Conservation (phyloP, 2,797 vertebrate species). For the Eupleurogrammus muticus region DNA sequence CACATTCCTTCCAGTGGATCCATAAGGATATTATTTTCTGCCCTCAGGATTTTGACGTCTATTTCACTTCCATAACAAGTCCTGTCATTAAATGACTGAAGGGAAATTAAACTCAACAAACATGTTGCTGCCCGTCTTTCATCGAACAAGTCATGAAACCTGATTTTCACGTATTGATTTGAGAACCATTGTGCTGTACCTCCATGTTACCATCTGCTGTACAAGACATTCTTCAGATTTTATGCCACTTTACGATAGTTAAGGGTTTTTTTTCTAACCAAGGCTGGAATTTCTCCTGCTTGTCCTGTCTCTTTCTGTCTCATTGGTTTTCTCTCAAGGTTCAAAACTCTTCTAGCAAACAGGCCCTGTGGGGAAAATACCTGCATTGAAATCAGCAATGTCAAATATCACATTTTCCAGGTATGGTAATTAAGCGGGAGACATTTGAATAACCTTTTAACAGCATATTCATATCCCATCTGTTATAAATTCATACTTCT, state of each 20-base stretch:
- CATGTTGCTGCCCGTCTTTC: not conserved
- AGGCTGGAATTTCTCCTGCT: not conserved
- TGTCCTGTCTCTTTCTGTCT: slow-evolving; percentile 4
- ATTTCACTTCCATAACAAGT: slow-evolving; percentile 9
- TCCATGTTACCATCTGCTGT: not conserved
- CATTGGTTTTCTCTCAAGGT: slow-evolving; percentile 79
- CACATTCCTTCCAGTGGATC: slow-evolving; percentile 7
- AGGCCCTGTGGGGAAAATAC: slow-evolving; percentile 93
- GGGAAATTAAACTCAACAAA: slow-evolving; percentile 7
- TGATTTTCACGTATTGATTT: not conserved
- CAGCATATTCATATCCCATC: not conserved
- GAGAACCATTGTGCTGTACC: not conserved
- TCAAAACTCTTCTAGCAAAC: slow-evolving; percentile 95
- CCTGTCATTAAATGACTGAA: slow-evolving; percentile 13
- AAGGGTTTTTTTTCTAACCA: not conserved
- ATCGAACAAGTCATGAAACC: not conserved
- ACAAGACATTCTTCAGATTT: not conserved
- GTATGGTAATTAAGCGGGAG: slow-evolving; percentile 73
- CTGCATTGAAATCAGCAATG: slow-evolving; percentile 98
- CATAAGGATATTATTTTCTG: slow-evolving; percentile 9
- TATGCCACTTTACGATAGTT: not conserved
- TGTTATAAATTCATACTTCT: not conserved
- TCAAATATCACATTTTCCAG: slow-evolving; percentile 99
- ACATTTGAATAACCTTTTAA: not conserved
- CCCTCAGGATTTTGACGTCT: not conserved